These are phyloP conservation scores for Aleiodes leptofemur DNA, from an alignment of 2,888 invertebrate genomes.

Conservation along the genomic window DNA sequence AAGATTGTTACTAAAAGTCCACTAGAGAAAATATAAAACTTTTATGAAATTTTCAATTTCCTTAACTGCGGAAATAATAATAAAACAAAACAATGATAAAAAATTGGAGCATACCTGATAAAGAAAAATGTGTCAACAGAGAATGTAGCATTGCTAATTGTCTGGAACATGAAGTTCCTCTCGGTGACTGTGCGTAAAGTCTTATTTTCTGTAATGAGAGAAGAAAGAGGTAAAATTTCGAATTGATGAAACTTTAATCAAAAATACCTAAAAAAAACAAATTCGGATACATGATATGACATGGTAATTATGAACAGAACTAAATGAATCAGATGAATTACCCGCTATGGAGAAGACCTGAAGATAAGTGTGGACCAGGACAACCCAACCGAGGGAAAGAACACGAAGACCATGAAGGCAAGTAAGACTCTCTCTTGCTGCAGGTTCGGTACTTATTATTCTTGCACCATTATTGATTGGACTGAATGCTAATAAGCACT, in stretches of 20 bases:
- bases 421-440: slow-evolving; percentile 84
- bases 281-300: no score
- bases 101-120: slow-evolving; percentile 80
- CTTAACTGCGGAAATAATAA: background rate
- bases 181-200: slow-evolving; percentile 84
- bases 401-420: slow-evolving; percentile 88
- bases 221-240: slow-evolving; percentile 63
- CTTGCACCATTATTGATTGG: slow-evolving; percentile 85
- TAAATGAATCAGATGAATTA: slow-evolving; percentile 56
- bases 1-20: slow-evolving; percentile 89
- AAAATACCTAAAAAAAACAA: no score
- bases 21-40: slow-evolving; percentile 75
- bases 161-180: slow-evolving; percentile 86
- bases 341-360: slow-evolving; percentile 86
- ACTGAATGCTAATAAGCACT: slow-evolving; percentile 85
- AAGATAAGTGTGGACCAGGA: slow-evolving; percentile 90
- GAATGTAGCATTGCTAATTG: slow-evolving; percentile 89
- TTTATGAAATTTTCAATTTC: slow-evolving; percentile 1
- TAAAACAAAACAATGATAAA: slow-evolving; percentile 2
- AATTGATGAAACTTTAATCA: slow-evolving; percentile 49
- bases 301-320: background rate
- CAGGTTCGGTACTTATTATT: slow-evolving; percentile 84
- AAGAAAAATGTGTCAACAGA: slow-evolving; percentile 93
- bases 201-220: slow-evolving; percentile 82
- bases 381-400: slow-evolving; percentile 88